phyloP scores from a whole-genome alignment of 2,797 vertebrate species.

The Crocodylus rhombifer region DNA sequence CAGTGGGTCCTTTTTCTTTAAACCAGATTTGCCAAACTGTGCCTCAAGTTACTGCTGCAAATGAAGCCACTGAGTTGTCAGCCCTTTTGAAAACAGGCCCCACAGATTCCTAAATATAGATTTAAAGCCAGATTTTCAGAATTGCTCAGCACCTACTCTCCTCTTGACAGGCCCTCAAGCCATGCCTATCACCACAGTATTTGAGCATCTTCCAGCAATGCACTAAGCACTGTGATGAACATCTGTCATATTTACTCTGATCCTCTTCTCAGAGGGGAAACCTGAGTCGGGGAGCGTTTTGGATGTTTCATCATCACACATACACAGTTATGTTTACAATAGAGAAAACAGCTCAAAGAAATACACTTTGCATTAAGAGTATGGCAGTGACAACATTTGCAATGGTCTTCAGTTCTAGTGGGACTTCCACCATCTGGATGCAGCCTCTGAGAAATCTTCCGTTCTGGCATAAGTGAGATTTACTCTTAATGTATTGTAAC shows the following conservation, averaged over 20 bases:
- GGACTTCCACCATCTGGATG: background rate
- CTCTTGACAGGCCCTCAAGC: background rate
- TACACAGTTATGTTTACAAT: background rate
- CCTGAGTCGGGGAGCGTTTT: background rate
- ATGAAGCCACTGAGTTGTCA: conserved; percentile 43
- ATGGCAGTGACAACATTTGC: background rate
- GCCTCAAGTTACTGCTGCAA: conserved; percentile 13
- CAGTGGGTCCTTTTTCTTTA: background rate
- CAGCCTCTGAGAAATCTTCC: background rate
- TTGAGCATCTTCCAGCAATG: background rate
- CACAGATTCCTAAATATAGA: conserved; percentile 61
- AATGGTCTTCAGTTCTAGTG: background rate
- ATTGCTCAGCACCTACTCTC: conserved; percentile 25
- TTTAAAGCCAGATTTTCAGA: conserved; percentile 45
- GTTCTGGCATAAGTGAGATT: background rate
- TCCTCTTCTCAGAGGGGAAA: conserved; percentile 7
- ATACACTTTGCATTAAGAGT: background rate
- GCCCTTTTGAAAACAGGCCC: conserved; percentile 60
- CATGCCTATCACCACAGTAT: background rate
- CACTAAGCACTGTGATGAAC: background rate
- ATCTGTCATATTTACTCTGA: background rate
- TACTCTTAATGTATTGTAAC: background rate
- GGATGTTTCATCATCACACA: background rate
- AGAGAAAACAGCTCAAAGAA: background rate
- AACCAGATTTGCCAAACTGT: background rate